Base-by-base conservation (phyloP, 2,888 invertebrate species). In the Chromoteleia sp. region DNA sequence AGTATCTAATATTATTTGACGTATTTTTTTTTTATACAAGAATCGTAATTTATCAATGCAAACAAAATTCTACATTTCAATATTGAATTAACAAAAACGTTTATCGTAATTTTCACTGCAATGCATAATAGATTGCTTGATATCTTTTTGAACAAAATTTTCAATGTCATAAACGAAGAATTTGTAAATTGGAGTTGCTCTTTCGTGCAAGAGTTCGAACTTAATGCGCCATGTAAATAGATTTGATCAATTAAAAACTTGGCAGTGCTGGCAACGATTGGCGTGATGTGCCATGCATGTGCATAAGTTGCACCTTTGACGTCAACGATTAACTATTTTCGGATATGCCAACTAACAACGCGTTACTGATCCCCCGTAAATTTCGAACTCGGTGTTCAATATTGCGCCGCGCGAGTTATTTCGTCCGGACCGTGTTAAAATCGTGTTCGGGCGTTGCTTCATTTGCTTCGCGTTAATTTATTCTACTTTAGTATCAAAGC, bases 241-340 rank as follows among this genome's bases (percentile, higher is more conserved):
- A 77, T 54, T 63, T 59, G 70, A 70, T 75, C 70, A 75, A 75
- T 80, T 80, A 80, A 80, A 80, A 80, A 58, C 63, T 79, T 75
- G 80, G 75, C 75, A 75, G 21, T 56, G 61, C 39, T 17, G 48
- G n/a, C 50, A 70, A 48, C 56, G 68, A 71, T 61, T 68, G 68
- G 63, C 63, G 68, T 56, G 68, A 63, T 80, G 74, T 74, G 58
- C 67, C 54, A 29, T 63, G 61, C 73, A 58, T 61, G 67, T 76
- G 58, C 73, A 79, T 50, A 76, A 68, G 70, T 76, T 79, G 63
- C 70, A 80, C 74, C 74, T 77, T 83, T 87, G 87, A 87, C 87
- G 87, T 87, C 87, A 87, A 85, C 81, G 80, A 33, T 75, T 84
- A 71, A 79, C 86, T 87, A 87, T 87, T 87, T 87, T 85, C 81